These are phyloP conservation scores for Planiliza haematocheilus DNA, from an alignment of 2,113 vertebrate genomes.

Conservation along the genomic window DNA sequence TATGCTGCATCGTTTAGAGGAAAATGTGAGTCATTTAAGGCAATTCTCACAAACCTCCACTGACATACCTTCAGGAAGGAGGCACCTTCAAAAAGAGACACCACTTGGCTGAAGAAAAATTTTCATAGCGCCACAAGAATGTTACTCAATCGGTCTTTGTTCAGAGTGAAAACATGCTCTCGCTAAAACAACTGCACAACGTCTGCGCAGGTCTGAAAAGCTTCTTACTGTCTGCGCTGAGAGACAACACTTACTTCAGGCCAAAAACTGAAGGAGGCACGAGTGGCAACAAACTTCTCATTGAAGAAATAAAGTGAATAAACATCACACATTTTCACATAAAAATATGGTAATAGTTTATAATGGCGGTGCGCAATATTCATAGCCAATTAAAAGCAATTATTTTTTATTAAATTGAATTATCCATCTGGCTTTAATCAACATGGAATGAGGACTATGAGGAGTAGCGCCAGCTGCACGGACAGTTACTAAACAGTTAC, in stretches of 20 bases:
- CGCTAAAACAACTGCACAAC: no score
- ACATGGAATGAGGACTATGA: background rate
- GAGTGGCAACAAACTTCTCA: no score
- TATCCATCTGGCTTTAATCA: background rate
- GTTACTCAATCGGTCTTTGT: background rate
- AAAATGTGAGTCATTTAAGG: constrained; percentile 9
- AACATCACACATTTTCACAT: background rate
- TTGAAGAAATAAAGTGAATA: no score
- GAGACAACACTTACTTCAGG: no score
- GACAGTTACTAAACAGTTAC: no score
- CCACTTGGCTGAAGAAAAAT: background rate
- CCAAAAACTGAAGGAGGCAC: no score
- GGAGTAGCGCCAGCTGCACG: no score
- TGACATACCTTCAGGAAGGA: background rate
- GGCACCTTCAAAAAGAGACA: constrained; percentile 4
- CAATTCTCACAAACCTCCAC: constrained; percentile 8
- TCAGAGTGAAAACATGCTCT: no score
- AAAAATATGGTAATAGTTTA: background rate
- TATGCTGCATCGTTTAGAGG: background rate
- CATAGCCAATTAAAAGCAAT: background rate
- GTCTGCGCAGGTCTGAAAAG: no score
- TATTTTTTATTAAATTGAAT: no score
- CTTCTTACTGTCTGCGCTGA: no score
- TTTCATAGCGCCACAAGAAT: background rate
- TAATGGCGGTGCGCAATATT: no score